Evolutionary conservation across 2,113 vertebrate species (phyloP).

Genomic region (Rhadina sibilatrix): DNA sequence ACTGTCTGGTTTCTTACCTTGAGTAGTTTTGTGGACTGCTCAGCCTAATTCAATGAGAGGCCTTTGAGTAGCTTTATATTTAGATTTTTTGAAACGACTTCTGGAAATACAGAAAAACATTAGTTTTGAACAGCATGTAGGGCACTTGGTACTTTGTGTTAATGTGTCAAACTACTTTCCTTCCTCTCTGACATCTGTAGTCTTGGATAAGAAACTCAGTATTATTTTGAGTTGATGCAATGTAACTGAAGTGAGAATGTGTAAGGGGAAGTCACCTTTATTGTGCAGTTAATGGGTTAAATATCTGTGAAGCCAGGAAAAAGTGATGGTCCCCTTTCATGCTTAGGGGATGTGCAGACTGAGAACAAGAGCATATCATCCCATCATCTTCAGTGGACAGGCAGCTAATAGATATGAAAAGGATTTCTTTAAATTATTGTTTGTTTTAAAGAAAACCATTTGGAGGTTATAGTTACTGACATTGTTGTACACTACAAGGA

Average conservation of each 20-base stretch:
- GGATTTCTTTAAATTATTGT: background rate
- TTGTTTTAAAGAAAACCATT: background rate
- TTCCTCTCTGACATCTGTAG: background rate
- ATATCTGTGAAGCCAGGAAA: background rate
- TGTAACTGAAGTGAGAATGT: background rate
- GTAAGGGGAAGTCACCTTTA: background rate
- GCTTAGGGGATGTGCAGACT: accelerated
- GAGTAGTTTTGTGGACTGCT: background rate
- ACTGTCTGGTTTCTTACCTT: background rate
- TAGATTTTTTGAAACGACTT: background rate
- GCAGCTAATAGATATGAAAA: background rate
- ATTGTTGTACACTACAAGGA: too few species aligned
- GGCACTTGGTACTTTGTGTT: background rate
- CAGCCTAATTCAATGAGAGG: background rate
- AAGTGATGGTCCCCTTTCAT: background rate
- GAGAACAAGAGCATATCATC: background rate
- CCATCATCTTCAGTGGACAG: background rate
- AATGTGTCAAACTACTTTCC: background rate
- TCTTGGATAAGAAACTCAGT: background rate
- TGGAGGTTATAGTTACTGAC: background rate
- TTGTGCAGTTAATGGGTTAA: background rate
- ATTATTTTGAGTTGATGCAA: background rate
- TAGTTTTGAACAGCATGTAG: background rate
- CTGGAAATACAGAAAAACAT: background rate
- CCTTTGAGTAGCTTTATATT: background rate